A percentile compares a stretch with the other conserved stretches of the same genome.
Conservation (phyloP, 2,888 invertebrate genomes). For the Monochamus alternatus region DNA sequence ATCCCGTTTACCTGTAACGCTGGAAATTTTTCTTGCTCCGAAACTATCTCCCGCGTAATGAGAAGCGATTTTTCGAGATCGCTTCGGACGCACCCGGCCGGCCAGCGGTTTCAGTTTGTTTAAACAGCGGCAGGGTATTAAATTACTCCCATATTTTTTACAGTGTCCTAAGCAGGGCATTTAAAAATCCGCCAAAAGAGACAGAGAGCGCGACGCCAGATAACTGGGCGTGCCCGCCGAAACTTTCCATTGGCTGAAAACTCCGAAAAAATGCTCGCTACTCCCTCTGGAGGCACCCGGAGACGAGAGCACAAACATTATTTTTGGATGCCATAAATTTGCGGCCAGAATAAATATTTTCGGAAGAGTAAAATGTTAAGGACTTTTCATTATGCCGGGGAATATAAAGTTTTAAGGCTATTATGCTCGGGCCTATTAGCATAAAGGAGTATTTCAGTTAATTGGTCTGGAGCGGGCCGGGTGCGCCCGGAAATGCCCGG, state of each 20-base stretch:
- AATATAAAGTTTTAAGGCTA: constrained; percentile 71
- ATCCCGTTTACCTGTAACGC: constrained; percentile 43
- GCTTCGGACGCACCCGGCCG: constrained; percentile 53
- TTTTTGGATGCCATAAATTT: constrained; percentile 72
- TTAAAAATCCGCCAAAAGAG: constrained; percentile 64
- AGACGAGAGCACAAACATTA: constrained; percentile 70
- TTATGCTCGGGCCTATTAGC: constrained; percentile 70
- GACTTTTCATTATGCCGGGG: constrained; percentile 71
- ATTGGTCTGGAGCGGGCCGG: constrained; percentile 66
- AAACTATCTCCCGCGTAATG: constrained; percentile 60
- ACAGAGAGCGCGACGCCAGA: constrained; percentile 64
- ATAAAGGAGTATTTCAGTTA: constrained; percentile 71
- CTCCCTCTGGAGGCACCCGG: constrained; percentile 66
- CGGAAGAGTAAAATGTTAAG: constrained; percentile 72
- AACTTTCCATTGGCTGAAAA: constrained; percentile 70
- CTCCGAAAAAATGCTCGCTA: constrained; percentile 66
- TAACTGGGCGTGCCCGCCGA: constrained; percentile 64
- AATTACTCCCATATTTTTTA: constrained; percentile 70
- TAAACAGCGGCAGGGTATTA: constrained; percentile 68
- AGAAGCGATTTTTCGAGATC: constrained; percentile 63
- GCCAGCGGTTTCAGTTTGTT: constrained; percentile 68
- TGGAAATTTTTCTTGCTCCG: constrained; percentile 58
- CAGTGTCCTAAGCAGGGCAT: constrained; percentile 67
- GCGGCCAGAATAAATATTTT: constrained; percentile 72
- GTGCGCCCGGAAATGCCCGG: constrained; percentile 65